Base-by-base conservation (phyloP, 1,140 invertebrate species). In the Harlomillsia oculata region DNA sequence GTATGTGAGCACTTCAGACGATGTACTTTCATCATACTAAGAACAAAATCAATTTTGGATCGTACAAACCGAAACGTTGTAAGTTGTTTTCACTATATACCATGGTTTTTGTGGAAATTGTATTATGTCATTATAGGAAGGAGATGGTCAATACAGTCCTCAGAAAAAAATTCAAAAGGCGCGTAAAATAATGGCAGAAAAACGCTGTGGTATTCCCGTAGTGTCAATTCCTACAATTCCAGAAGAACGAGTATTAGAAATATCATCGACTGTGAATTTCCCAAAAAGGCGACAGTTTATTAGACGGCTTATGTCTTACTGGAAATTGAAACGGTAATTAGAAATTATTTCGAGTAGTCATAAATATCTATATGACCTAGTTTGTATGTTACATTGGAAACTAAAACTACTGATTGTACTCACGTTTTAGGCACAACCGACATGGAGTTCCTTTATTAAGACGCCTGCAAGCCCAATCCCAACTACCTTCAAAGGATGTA, bases 201-300 rank as follows among this genome's bases (percentile, higher is more conserved):
- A 95, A 69, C 80, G 90, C 2, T 85, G 85, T 2, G 85, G 86
- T 56, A 83, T 88, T 0, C 92, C 92, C 0, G 84, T 94, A 45
- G 90, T 97, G 21, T 82, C 91, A 0, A 89, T 97, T 65, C 93
- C 93, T 0, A 95, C 91, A 0, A 89, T 97, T 68, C 91, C 93
- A 1, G 82, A 87, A 0, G 87, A 93, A 67, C 80, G 84, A 16
- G 83, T 92, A 28, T 81, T 85, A 43, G 87, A 92, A 71, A 93
- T 96, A 60, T 83, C 87, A 2, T 75, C 77, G 16, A 70, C 82
- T 60, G 78, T 87, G 6, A 74, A 72, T 30, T 74, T 87, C 63
- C 76, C 81, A 14, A 84, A 85, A 67, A 88, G 88, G 57, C 85
- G 84, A 43, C 82, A 88, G 62, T 85, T 97, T 67, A 83, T 97